Evolutionary conservation across 2,797 vertebrate species (phyloP).

Genomic region (Gymnodraco acuticeps): DNA sequence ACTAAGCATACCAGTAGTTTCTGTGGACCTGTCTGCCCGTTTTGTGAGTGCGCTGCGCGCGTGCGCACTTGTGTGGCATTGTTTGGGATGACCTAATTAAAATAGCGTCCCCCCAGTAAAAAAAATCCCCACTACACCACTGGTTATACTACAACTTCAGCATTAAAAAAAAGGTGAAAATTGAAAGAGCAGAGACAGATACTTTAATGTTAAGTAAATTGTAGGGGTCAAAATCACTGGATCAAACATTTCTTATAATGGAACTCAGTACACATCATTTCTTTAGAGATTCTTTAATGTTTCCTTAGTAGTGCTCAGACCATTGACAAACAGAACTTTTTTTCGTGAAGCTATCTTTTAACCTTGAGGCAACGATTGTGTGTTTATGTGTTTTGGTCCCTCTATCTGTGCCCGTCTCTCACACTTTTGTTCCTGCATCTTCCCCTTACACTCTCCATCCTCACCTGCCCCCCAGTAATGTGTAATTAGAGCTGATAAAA

Average conservation of each 20-base stretch:
- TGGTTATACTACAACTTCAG: no score
- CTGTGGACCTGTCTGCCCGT: no score
- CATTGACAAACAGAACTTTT: neutral
- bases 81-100: no score
- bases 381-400: neutral
- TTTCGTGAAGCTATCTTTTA: neutral
- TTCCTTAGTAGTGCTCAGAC: neutral
- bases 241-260: neutral
- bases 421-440: neutral
- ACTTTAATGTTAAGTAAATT: no score
- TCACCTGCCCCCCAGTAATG: neutral
- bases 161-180: no score
- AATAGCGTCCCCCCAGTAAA: no score
- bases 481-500: constrained; percentile 41
- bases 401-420: neutral
- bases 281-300: neutral
- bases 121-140: no score
- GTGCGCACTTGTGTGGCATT: no score
- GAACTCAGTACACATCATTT: neutral
- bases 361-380: no score
- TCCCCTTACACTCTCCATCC: neutral
- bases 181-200: no score
- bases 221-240: neutral
- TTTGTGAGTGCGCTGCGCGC: no score
- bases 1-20: no score